Percentiles rank a stretch among this genome's conserved stretches.
phyloP scores from a whole-genome alignment of 2,888 invertebrate species.

The Strigamia crassipes region DNA sequence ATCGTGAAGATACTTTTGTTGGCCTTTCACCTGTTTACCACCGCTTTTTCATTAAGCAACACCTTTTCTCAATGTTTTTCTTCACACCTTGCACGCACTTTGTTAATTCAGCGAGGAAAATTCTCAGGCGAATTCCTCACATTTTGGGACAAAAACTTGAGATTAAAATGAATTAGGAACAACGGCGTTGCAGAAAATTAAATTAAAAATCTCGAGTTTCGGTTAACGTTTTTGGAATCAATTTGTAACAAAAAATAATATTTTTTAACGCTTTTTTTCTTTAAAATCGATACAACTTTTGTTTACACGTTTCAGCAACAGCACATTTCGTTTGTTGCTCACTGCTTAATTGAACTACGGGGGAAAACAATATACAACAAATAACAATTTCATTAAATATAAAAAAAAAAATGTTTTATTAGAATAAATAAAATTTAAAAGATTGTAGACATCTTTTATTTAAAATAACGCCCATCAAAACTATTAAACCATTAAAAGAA shows the following conservation, averaged over 20 bases:
- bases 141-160: slow-evolving; percentile 26
- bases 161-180: slow-evolving; percentile 29
- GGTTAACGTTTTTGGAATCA: not conserved
- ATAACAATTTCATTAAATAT: not conserved
- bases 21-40: slow-evolving; percentile 30
- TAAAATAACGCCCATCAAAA: too few relatives aligned
- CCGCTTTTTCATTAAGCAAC: slow-evolving; percentile 18
- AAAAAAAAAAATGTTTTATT: not conserved
- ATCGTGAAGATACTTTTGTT: slow-evolving; percentile 20
- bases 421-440: too few relatives aligned
- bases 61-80: slow-evolving; percentile 26
- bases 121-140: slow-evolving; percentile 19
- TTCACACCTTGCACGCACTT: slow-evolving; percentile 15
- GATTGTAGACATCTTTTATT: too few relatives aligned
- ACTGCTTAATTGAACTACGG: not conserved
- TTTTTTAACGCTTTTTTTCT: not conserved
- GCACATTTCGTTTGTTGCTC: not conserved
- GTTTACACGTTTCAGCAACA: not conserved
- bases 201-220: slow-evolving; percentile 13
- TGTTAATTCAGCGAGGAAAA: slow-evolving; percentile 2
- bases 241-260: not conserved
- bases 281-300: not conserved
- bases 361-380: not conserved
- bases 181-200: slow-evolving; percentile 2
- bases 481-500: too few relatives aligned